Conservation (phyloP, 2,888 invertebrate genomes). For the Rotaria sp. region DNA sequence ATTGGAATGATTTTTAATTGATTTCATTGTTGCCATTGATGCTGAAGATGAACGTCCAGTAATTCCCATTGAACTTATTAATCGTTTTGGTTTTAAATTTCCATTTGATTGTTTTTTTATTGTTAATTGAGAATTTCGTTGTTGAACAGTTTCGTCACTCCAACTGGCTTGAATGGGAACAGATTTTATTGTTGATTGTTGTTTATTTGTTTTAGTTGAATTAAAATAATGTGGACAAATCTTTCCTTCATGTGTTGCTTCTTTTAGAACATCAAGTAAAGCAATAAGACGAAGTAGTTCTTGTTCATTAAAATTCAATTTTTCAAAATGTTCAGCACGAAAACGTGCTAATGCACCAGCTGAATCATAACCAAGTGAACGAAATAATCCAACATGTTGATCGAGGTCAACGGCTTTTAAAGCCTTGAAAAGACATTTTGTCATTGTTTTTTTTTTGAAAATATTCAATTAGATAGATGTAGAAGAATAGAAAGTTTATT, state of each 20-base stretch:
- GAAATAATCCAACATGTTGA: not conserved
- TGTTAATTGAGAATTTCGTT: not conserved
- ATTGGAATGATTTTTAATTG: not conserved
- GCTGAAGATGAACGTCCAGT: not conserved
- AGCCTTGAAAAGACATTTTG: constrained; percentile 24
- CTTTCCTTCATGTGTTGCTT: constrained; percentile 10
- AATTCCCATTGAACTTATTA: not conserved
- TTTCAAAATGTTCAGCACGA: not conserved
- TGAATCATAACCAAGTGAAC: not conserved
- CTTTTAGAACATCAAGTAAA: constrained; percentile 15
- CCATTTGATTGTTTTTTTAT: no score
- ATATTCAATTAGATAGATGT: not conserved
- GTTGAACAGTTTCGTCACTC: not conserved
- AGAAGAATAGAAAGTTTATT: not conserved
- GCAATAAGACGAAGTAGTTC: constrained; percentile 19
- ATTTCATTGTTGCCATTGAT: not conserved
- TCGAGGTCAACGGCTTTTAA: constrained; percentile 21
- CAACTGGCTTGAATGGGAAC: not conserved
- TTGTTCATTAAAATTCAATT: not conserved
- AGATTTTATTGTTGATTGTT: not conserved
- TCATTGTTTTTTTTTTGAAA: not conserved
- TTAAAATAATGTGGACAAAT: constrained; percentile 5
- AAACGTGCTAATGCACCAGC: constrained; percentile 26
- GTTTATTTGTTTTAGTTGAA: not conserved
- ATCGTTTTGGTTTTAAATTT: not conserved